These are phyloP conservation scores for Salmo trutta DNA, from an alignment of 2,797 vertebrate genomes.

Conservation along the genomic window DNA sequence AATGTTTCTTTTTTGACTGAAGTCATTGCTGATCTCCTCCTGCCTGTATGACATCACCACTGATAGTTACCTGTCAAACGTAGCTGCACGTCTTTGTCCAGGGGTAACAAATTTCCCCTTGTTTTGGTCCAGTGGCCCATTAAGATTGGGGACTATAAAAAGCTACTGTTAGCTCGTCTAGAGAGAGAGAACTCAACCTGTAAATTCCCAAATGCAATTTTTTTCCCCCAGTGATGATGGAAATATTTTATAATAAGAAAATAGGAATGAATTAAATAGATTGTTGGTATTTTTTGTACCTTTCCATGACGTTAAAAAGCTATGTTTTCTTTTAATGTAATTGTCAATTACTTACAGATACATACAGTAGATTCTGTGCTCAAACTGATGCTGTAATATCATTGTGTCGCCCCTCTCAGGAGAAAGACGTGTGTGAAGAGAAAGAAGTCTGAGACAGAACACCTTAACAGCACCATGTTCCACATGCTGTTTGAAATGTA, in stretches of 20 bases:
- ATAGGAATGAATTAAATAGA: too few species aligned
- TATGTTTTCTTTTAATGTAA: too few species aligned
- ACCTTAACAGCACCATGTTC: background rate
- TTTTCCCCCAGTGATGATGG: too few species aligned
- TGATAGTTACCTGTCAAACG: constrained; percentile 18
- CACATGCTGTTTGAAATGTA: background rate
- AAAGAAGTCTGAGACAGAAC: constrained; percentile 43
- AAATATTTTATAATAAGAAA: too few species aligned
- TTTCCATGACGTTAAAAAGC: too few species aligned
- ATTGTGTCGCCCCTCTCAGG: constrained; percentile 44
- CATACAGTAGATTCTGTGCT: too few species aligned
- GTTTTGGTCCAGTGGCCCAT: constrained; percentile 31
- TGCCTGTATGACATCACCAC: constrained; percentile 3
- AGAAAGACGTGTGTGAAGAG: constrained; percentile 67
- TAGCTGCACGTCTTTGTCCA: constrained; percentile 20
- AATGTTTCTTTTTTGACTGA: background rate
- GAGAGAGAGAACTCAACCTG: constrained; percentile 29
- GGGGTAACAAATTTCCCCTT: constrained; percentile 28
- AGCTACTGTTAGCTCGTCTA: background rate
- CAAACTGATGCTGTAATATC: background rate
- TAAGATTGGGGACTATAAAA: constrained; percentile 43
- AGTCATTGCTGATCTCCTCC: background rate
- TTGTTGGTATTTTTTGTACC: too few species aligned
- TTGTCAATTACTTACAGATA: too few species aligned
- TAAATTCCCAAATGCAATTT: too few species aligned